A percentile compares a stretch with the other conserved stretches of the same genome.
These are phyloP conservation scores for Ernsta delagoae DNA, from an alignment of 2,888 invertebrate genomes.

Conservation along the genomic window DNA sequence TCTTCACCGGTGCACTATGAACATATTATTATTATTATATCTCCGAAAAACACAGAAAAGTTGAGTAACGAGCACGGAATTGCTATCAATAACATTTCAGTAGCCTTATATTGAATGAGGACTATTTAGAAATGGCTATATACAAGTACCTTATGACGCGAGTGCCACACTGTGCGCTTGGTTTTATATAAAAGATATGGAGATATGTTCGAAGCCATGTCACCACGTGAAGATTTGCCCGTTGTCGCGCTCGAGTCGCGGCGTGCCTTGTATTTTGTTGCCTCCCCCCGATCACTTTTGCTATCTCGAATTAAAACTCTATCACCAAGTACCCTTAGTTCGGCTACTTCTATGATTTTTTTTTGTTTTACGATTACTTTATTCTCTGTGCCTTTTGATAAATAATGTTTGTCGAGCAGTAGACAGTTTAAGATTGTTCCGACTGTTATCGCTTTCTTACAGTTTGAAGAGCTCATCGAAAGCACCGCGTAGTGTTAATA, in stretches of 20 bases:
- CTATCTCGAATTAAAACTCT: constrained; percentile 13
- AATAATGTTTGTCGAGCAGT: constrained; percentile 5
- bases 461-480: neutral
- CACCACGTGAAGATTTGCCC: neutral
- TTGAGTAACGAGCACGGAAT: too few species aligned
- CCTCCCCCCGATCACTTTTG: constrained; percentile 18
- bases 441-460: constrained; percentile 15
- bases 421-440: constrained; percentile 29
- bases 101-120: too few species aligned
- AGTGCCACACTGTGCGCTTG: too few species aligned
- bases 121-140: too few species aligned
- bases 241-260: constrained; percentile 32
- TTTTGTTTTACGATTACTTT: constrained; percentile 18
- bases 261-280: constrained; percentile 34
- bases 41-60: too few species aligned
- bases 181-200: too few species aligned
- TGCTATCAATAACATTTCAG: too few species aligned
- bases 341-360: constrained; percentile 19
- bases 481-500: constrained; percentile 31
- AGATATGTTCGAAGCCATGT: too few species aligned
- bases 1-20: too few species aligned
- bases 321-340: constrained; percentile 30
- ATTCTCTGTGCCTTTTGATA: constrained; percentile 17
- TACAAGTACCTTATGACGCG: too few species aligned
- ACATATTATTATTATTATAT: too few species aligned